Evolutionary conservation across 92 coral and sea anemone genomes (phyloP).

Genomic region (Zoanthus sociatus): DNA sequence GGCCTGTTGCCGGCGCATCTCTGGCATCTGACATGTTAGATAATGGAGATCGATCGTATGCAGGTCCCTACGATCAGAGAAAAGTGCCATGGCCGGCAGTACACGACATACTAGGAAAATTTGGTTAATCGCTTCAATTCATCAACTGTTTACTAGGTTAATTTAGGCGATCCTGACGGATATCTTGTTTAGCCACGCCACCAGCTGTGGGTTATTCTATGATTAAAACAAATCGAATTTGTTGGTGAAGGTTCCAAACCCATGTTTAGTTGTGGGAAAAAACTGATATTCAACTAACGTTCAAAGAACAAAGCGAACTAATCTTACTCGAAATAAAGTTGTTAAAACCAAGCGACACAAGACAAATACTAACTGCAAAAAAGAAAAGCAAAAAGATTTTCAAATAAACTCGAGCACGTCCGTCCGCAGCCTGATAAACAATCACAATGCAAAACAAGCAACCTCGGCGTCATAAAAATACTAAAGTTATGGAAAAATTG

Average conservation of each 20-base stretch:
- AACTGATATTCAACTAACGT: neutral
- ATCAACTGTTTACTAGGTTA: no score
- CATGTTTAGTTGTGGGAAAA: neutral
- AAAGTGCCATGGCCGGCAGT: no score
- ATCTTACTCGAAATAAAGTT: neutral
- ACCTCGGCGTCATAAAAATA: neutral
- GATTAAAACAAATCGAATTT: neutral
- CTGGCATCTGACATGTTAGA: no score
- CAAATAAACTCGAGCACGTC: neutral
- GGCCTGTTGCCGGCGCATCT: no score
- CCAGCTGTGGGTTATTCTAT: neutral
- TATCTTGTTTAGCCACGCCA: no score
- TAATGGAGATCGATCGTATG: no score
- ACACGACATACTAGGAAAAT: no score
- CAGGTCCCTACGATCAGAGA: no score
- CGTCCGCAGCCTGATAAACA: neutral
- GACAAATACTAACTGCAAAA: neutral
- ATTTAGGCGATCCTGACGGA: no score
- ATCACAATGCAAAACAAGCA: neutral
- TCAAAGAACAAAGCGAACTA: neutral
- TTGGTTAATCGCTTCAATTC: no score
- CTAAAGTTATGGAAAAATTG: neutral
- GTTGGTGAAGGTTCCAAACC: neutral
- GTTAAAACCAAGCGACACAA: neutral
- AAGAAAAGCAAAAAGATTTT: neutral